Conservation (phyloP, 1,140 invertebrate species). For the Dendrolimus kikuchii region DNA sequence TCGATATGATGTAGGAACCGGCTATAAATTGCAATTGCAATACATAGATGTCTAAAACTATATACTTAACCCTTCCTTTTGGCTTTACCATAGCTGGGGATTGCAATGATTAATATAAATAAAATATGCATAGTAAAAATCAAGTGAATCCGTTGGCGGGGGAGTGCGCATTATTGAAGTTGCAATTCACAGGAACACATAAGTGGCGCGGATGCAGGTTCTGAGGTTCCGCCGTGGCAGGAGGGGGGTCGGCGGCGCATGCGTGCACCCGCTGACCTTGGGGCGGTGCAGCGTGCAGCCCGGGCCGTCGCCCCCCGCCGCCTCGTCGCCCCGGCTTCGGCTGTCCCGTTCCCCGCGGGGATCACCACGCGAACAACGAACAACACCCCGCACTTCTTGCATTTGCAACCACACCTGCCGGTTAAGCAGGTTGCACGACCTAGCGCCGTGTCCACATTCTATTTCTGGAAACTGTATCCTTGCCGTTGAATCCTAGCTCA, state of each 20-base stretch:
- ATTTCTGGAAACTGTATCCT: slow-evolving; percentile 31
- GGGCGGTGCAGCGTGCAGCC: slow-evolving; percentile 55
- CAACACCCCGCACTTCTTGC: slow-evolving; percentile 29
- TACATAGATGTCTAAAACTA: too few relatives aligned
- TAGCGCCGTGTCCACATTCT: slow-evolving; percentile 50
- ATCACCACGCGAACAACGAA: slow-evolving; percentile 16
- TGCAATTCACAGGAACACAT: slow-evolving; percentile 44
- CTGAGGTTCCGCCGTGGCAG: slow-evolving; percentile 15
- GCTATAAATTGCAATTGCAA: too few relatives aligned
- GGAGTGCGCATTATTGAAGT: slow-evolving; percentile 28
- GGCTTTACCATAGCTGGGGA: too few relatives aligned
- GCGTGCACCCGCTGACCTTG: slow-evolving; percentile 62
- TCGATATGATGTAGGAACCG: too few relatives aligned
- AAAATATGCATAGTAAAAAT: background rate
- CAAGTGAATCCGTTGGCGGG: slow-evolving; percentile 5
- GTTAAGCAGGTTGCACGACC: slow-evolving; percentile 53
- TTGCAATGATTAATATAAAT: too few relatives aligned
- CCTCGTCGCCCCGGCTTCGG: slow-evolving; percentile 8
- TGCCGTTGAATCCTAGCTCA: background rate
- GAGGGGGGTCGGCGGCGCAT: slow-evolving; percentile 35
- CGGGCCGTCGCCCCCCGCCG: slow-evolving; percentile 15
- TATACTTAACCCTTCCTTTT: too few relatives aligned
- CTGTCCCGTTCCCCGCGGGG: slow-evolving; percentile 6
- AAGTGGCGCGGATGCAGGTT: slow-evolving; percentile 40
- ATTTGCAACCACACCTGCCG: slow-evolving; percentile 52